Base-by-base conservation (phyloP, 2,113 vertebrate genomes). In the Nettapus auritus region DNA sequence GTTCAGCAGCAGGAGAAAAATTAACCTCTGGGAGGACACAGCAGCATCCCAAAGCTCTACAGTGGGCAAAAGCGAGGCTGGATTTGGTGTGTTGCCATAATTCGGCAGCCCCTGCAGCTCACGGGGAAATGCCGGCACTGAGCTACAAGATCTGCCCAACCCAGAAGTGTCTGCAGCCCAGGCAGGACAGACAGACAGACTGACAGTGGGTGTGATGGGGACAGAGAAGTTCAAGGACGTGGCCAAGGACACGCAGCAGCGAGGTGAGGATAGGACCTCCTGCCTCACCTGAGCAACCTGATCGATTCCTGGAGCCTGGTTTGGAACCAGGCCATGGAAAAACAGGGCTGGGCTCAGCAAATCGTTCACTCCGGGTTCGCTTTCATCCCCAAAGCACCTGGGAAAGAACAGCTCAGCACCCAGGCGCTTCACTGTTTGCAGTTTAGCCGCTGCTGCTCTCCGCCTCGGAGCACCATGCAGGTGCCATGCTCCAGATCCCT, bases 371-470 rank as follows among this genome's bases (percentile, higher is more conserved):
- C 75, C 25, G 44, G n/a, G 4, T 36, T 3, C 48, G 12, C 33
- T 25, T 0, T 9, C 0, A 15, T 33, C 25, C 52, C 38, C 34
- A 29, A 19, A 85, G 38, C 40, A 48, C 3, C 1, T 3, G 4
- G 52, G 33, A 7, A 36, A 56, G 63, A 63, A 5, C 3, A 5
- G 1, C 13, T 11, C 31, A 36, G 71, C 21, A 26, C 6, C 22
- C 21, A 19, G 46, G 56, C 7, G 9, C 44, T 21, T 89, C 91
- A 48, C 16, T 1, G 2, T 48, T 28, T 55, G 78, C 33, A 34
- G 26, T n/a, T 44, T 42, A 33, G 22, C 50, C 44, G 14, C 50
- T 53, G 56, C 44, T 5, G 11, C 52, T 80, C 21, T 63, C 23
- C 38, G 7, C 1, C 0, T 3, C 4, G 5, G 34, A 76, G 57